These are phyloP conservation scores for Drosophila siamana DNA, from an alignment of 2,888 invertebrate genomes.

Conservation along the genomic window DNA sequence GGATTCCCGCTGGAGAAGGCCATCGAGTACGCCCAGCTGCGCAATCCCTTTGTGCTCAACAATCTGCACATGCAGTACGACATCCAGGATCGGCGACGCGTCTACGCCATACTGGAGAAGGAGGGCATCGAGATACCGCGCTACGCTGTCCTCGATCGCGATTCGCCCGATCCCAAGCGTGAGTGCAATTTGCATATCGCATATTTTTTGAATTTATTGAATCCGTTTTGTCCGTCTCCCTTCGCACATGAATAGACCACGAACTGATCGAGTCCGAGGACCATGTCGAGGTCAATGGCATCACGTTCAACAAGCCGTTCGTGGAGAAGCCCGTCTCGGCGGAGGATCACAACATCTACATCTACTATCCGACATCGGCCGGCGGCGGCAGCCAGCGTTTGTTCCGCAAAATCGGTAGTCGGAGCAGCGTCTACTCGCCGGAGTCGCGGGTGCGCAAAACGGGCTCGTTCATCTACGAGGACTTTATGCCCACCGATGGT, in stretches of 20 bases:
- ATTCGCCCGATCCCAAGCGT: slow-evolving; percentile 96
- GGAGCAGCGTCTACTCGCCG: slow-evolving; percentile 99
- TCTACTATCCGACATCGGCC: slow-evolving; percentile 99
- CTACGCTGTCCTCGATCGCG: slow-evolving; percentile 98
- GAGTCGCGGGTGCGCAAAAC: slow-evolving; percentile 98
- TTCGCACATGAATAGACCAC: too few species aligned
- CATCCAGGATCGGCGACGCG: slow-evolving; percentile 97
- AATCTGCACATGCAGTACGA: slow-evolving; percentile 99
- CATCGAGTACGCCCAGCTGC: slow-evolving; percentile 96
- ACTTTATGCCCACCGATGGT: slow-evolving; percentile 99
- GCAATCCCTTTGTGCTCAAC: slow-evolving; percentile 98
- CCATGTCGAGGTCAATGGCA: slow-evolving; percentile 98
- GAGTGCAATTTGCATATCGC: too few species aligned
- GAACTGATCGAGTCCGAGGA: slow-evolving; percentile 97
- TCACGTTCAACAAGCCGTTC: slow-evolving; percentile 98
- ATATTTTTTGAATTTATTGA: too few species aligned
- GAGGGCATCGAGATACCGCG: slow-evolving; percentile 99
- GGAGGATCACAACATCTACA: slow-evolving; percentile 99
- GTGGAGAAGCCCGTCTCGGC: slow-evolving; percentile 99
- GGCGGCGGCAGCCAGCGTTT: slow-evolving; percentile 99
- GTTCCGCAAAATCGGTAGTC: slow-evolving; percentile 99
- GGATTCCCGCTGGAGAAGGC: slow-evolving; percentile 99
- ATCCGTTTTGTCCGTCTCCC: too few species aligned
- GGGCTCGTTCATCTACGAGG: slow-evolving; percentile 99
- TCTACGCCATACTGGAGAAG: slow-evolving; percentile 96